Evolutionary conservation across 1,140 invertebrate species (phyloP), one percentile per base, ranked within the genome.

Genomic region (Drosophila prosaltans): DNA sequence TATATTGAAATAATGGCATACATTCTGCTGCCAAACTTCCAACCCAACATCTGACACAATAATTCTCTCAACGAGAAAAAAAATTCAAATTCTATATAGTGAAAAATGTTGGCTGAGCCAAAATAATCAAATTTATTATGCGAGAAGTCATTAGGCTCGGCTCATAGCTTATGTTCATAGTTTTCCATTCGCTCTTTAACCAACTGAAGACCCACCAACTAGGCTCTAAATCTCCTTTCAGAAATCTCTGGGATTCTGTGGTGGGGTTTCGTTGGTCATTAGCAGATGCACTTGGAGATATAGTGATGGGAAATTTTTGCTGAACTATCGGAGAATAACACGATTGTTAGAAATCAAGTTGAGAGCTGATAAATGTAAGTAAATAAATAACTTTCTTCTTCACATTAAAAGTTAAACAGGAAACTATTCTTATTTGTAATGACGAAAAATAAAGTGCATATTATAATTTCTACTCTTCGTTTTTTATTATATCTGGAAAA

Each of bases 41-140:
- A 16, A 16, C 16, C 51, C 55, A 65, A 72, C 83, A 88, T 88
- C 83, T 88, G 83, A 88, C 83, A 88, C 80, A 83, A 88, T 82
- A 82, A 81, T 74, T 68, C 57, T 62, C 6, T 36, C 32, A 1
- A 36, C 4, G 1, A 6, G 6, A 36, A 78, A 65, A 30, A 54
- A 74, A 67, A 81, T 67, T 43, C 11, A 39, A n/a, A 78, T 51
- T 51, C 9, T 10, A 51, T 26, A 16, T 21, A 26, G 8, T 51
- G 21, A 10, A 51, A 51, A 5, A 51, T 26, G 48, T 41, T 65
- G 57, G 24, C 32, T 41, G 55, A 61, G 55, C 55, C 58, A 71
- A 78, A 74, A 74, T 70, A 72, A 66, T 76, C 72, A 60, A 74
- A 81, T 82, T 78, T 88, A 82, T 78, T 72, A 68, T 80, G 64